These are phyloP conservation scores for Aphodius granarius DNA, from an alignment of 2,888 invertebrate genomes.

Conservation along the genomic window DNA sequence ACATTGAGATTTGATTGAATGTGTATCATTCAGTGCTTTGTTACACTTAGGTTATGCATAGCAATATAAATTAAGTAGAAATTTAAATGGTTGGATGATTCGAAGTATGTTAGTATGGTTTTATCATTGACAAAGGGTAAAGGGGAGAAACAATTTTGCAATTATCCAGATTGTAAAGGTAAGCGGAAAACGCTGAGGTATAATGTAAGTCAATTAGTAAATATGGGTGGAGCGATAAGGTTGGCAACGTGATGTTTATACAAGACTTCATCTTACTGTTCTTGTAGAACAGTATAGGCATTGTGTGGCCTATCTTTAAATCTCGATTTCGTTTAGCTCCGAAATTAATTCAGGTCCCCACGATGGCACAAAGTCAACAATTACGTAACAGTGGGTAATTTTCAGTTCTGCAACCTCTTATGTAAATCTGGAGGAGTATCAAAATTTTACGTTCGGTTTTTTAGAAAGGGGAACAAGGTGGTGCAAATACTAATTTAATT, in stretches of 20 bases:
- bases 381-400: slow-evolving; percentile 35
- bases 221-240: slow-evolving; percentile 19
- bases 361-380: slow-evolving; percentile 42
- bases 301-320: slow-evolving; percentile 49
- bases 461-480: not conserved
- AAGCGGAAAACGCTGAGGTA: not conserved
- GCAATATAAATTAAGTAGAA: too few species aligned
- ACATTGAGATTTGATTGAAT: too few species aligned
- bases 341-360: slow-evolving; percentile 45
- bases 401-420: slow-evolving; percentile 10
- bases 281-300: slow-evolving; percentile 30
- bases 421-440: slow-evolving; percentile 16
- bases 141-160: not conserved
- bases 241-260: slow-evolving; percentile 17
- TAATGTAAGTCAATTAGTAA: slow-evolving; percentile 20
- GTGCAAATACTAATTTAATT: slow-evolving; percentile 16
- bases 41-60: too few species aligned
- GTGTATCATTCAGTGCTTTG: too few species aligned
- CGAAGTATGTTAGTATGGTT: too few species aligned
- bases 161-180: not conserved
- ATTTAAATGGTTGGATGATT: too few species aligned
- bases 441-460: slow-evolving; percentile 10
- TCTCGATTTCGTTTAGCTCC: slow-evolving; percentile 45
- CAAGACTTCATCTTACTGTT: slow-evolving; percentile 24
- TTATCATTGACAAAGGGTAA: not conserved